Percentiles rank a stretch among this genome's conserved stretches.
phyloP scores from a whole-genome alignment of 2,888 invertebrate species.

The Stenchaetothrips biformis region DNA sequence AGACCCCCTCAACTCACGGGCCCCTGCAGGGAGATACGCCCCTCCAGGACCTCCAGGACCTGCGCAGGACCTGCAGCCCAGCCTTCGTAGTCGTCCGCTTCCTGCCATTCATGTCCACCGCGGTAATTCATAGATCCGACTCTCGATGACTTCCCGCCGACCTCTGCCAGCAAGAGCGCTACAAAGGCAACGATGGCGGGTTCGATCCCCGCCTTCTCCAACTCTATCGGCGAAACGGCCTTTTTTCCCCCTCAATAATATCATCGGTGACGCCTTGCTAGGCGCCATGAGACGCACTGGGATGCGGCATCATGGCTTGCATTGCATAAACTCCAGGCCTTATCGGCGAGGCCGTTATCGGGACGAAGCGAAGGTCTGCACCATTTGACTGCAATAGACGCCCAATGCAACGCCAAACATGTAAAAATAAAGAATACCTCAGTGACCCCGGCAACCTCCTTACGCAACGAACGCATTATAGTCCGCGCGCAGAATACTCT shows the following conservation, averaged over 20 bases:
- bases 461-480: too few species aligned
- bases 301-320: background rate
- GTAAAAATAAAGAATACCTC: too few species aligned
- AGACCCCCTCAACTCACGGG: too few species aligned
- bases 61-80: background rate
- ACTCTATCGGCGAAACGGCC: background rate
- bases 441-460: too few species aligned
- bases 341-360: background rate
- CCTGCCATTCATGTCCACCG: slow-evolving; percentile 6
- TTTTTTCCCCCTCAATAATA: background rate
- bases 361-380: too few species aligned
- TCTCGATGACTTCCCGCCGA: background rate
- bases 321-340: background rate
- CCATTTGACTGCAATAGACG: too few species aligned
- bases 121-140: background rate
- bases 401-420: too few species aligned
- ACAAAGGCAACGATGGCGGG: too few species aligned
- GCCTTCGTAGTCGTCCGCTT: background rate
- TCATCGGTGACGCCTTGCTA: background rate
- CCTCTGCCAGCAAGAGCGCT: too few species aligned
- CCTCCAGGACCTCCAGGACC: background rate
- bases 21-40: background rate
- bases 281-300: background rate
- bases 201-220: too few species aligned
- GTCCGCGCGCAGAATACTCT: too few species aligned